Conservation (phyloP, 2,797 vertebrate genomes). For the Poecile montanus region DNA sequence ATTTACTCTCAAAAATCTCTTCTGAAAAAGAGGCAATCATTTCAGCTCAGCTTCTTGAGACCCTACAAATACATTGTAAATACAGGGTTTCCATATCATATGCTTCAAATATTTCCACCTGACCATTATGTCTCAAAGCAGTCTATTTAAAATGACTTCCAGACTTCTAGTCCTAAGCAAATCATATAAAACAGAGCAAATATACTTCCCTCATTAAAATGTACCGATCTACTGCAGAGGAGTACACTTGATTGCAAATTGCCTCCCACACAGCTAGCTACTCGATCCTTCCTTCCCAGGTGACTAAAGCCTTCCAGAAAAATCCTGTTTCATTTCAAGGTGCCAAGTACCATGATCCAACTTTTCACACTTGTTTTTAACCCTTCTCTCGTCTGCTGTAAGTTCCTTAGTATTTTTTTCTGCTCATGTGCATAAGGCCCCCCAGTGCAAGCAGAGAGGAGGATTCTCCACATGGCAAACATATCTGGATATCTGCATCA, state of each 20-base stretch:
- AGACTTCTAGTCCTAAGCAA: slow-evolving; percentile 52
- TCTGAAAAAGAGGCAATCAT: not conserved
- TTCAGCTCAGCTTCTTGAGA: not conserved
- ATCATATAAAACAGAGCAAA: slow-evolving; percentile 48
- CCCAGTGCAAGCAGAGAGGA: not conserved
- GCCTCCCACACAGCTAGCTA: slow-evolving; percentile 64
- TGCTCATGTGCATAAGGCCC: not conserved
- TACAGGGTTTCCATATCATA: not conserved
- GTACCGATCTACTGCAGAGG: slow-evolving; percentile 67
- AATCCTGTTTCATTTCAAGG: slow-evolving; percentile 56
- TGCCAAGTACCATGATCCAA: not conserved
- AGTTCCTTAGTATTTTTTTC: not conserved
- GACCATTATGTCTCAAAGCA: slow-evolving; percentile 46
- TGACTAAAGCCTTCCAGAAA: slow-evolving; percentile 71
- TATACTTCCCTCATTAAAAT: slow-evolving; percentile 64
- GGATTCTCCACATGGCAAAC: not conserved
- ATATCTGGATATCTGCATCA: rapidly evolving
- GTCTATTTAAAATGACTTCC: slow-evolving; percentile 34
- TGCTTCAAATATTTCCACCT: slow-evolving; percentile 31
- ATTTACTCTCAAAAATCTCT: slow-evolving; percentile 10
- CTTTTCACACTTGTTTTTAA: slow-evolving; percentile 52
- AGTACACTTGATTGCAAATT: slow-evolving; percentile 70
- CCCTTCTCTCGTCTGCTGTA: not conserved
- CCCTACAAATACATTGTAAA: not conserved
- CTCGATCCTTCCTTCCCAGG: slow-evolving; percentile 59